Evolutionary conservation across 1,140 invertebrate species (phyloP).

Genomic region (Conus ventricosus): DNA sequence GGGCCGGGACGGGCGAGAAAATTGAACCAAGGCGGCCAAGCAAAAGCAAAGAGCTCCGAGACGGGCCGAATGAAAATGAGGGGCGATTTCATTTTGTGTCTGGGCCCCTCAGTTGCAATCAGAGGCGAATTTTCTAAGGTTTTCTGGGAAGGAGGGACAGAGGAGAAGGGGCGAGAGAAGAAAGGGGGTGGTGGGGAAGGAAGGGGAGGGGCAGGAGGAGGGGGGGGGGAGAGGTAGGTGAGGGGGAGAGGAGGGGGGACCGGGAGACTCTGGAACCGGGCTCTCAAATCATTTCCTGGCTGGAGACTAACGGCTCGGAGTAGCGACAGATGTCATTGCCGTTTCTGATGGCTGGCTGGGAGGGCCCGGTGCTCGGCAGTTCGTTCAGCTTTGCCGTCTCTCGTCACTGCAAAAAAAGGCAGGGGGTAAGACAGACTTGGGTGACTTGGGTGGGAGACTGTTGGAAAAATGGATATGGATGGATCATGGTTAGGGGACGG

Average conservation of each 20-base stretch:
- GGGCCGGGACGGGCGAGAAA: background rate
- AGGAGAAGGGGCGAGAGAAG: background rate
- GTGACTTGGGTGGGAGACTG: no score
- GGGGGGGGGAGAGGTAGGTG: background rate
- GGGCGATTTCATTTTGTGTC: conserved; percentile 30
- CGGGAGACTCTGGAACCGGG: background rate
- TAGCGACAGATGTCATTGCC: conserved; percentile 29
- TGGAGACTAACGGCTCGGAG: conserved; percentile 13
- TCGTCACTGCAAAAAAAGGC: background rate
- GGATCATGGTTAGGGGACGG: no score
- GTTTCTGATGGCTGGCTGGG: background rate
- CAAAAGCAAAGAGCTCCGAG: background rate
- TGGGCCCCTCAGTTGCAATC: conserved; percentile 14
- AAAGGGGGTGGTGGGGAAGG: background rate
- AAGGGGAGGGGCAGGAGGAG: background rate
- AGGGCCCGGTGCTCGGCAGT: background rate
- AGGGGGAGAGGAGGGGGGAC: background rate
- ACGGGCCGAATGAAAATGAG: conserved; percentile 20
- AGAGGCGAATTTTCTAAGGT: conserved; percentile 27
- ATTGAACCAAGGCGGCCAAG: conserved; percentile 5
- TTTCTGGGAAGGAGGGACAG: background rate
- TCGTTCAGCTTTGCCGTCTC: background rate
- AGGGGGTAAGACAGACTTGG: no score
- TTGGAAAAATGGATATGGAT: no score
- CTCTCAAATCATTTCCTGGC: conserved; percentile 26